Evolutionary conservation across 2,888 invertebrate species (phyloP).

Genomic region (Mythimna loreyi): DNA sequence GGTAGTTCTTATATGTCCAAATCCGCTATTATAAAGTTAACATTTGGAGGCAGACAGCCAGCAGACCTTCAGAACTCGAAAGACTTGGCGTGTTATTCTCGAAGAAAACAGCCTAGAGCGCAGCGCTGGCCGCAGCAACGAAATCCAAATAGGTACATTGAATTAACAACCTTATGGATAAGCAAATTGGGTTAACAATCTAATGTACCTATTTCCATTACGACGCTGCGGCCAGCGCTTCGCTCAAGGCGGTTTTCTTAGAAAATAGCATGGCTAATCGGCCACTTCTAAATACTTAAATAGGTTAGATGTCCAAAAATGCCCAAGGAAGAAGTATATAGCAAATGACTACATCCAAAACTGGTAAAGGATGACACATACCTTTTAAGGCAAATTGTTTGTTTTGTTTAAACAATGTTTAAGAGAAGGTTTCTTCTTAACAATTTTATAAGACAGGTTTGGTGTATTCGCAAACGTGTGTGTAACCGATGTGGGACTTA

Average conservation of each 20-base stretch:
- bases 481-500: conserved; percentile 19
- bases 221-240: too few relatives aligned
- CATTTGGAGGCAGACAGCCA: conserved; percentile 1
- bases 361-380: not conserved
- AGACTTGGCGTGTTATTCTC: too few relatives aligned
- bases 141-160: too few relatives aligned
- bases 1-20: too few relatives aligned
- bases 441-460: conserved; percentile 32
- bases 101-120: too few relatives aligned
- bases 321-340: not conserved
- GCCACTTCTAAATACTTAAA: too few relatives aligned
- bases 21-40: not conserved
- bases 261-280: too few relatives aligned
- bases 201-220: too few relatives aligned
- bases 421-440: conserved; percentile 11
- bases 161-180: too few relatives aligned
- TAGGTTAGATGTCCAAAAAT: not conserved
- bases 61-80: conserved; percentile 4
- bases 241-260: too few relatives aligned
- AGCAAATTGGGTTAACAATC: too few relatives aligned
- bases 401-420: not conserved
- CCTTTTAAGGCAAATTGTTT: not conserved
- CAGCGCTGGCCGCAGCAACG: too few relatives aligned
- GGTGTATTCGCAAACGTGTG: not conserved
- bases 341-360: not conserved